Base-by-base conservation (phyloP, 2,888 invertebrate genomes). In the Apotomis turbidana region DNA sequence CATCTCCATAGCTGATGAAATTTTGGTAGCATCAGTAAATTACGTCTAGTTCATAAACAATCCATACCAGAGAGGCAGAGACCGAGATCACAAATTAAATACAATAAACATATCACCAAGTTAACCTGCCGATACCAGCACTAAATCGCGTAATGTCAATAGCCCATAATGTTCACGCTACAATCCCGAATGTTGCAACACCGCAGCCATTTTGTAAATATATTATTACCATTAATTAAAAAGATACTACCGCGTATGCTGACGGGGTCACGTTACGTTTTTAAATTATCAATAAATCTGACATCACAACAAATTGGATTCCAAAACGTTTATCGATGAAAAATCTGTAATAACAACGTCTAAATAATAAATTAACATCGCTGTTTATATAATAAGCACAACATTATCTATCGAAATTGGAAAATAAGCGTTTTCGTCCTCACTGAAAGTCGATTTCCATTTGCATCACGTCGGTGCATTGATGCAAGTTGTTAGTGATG, bases 231-330 rank as follows among this genome's bases (percentile, higher is more conserved):
- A 80, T 79, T 80, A 80, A 83, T 82, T 83, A 81, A 80, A 80
- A 78, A 77, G 74, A 78, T 71, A 80, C 76, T 77, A 74, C 74
- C 74, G 68, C 62, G 64, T 12, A 69, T 73, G 71, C 76, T 75
- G 75, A 81, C 71, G 74, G 74, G 76, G 78, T 69, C 74, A 74
- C 68, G 73, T 76, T 75, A 79, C 77, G 76, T 79, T 80, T 81
- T 77, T 78, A 80, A 80, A 81, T 80, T 82, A 85, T 84, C 82
- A 74, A 72, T 82, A 83, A 79, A 82, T 80, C 79, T 80, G 80
- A 84, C 82, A 81, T 83, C 79, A 78, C 74, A 83, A 83, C 83
- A 85, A 85, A 86, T 87, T 86, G 83, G 84, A 81, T 83, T 83
- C 78, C 79, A 74, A 80, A 77, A 78, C 79, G 82, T 83, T 84